A percentile compares a stretch with the other conserved stretches of the same genome.
Conservation (phyloP, 2,113 vertebrate species). For the Bucco capensis region DNA sequence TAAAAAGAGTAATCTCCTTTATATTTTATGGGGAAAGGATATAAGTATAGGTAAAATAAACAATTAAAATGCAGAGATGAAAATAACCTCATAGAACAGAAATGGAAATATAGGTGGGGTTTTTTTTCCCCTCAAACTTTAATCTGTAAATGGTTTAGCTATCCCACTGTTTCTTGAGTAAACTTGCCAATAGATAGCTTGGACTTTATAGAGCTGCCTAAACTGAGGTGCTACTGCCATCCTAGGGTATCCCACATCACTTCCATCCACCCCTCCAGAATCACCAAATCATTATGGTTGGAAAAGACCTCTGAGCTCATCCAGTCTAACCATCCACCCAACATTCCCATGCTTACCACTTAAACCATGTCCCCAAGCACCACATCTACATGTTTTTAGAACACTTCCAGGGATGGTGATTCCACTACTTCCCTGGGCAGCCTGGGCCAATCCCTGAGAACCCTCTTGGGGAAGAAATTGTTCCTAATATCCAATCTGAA, state of each 20-base stretch:
- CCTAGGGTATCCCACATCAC: background rate
- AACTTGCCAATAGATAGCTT: background rate
- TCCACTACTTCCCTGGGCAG: too few relatives aligned
- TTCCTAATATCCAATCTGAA: too few relatives aligned
- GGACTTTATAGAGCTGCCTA: background rate
- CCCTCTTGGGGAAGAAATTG: too few relatives aligned
- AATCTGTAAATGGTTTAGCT: background rate
- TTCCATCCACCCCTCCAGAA: background rate
- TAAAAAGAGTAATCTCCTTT: background rate
- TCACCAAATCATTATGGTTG: too few relatives aligned
- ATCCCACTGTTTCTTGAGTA: slow-evolving; percentile 15
- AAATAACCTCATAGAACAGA: slow-evolving; percentile 37
- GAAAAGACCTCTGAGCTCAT: too few relatives aligned
- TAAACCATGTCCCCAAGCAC: too few relatives aligned
- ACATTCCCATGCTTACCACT: too few relatives aligned
- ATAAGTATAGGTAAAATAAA: slow-evolving; percentile 46
- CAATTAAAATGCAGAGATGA: slow-evolving; percentile 47
- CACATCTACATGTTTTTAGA: too few relatives aligned
- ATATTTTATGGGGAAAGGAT: slow-evolving; percentile 20
- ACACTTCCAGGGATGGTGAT: too few relatives aligned
- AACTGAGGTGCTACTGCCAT: background rate
- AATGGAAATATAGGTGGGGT: slow-evolving; percentile 27
- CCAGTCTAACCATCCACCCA: too few relatives aligned
- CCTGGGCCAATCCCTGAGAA: too few relatives aligned
- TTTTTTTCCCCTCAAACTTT: slow-evolving; percentile 11